Conservation (phyloP, 2,888 invertebrate genomes). For the Pterostichus niger region DNA sequence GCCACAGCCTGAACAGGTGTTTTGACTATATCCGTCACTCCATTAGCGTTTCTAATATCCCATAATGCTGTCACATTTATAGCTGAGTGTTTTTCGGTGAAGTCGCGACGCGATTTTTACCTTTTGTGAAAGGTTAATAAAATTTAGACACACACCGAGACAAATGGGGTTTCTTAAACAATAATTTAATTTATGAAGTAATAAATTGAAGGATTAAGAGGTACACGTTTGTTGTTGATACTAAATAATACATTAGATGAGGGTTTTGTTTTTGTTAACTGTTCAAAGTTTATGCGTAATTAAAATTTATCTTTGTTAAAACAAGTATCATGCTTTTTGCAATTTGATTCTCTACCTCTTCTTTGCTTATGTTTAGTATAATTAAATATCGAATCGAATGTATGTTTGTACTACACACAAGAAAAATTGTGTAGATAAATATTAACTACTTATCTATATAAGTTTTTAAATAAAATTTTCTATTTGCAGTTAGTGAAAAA, state of each 20-base stretch:
- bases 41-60: conserved; percentile 66
- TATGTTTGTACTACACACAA: too few relatives aligned
- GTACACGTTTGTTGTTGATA: conserved; percentile 24
- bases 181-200: conserved; percentile 50
- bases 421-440: too few relatives aligned
- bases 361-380: too few relatives aligned
- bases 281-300: too few relatives aligned
- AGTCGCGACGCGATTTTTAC: conserved; percentile 43
- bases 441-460: too few relatives aligned
- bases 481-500: too few relatives aligned
- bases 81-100: conserved; percentile 57
- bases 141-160: conserved; percentile 44
- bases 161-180: conserved; percentile 41
- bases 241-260: conserved; percentile 28
- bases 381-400: too few relatives aligned
- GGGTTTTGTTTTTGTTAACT: neutral
- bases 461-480: too few relatives aligned
- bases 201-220: conserved; percentile 49
- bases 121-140: conserved; percentile 47
- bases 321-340: too few relatives aligned
- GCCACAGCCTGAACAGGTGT: conserved; percentile 67
- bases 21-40: conserved; percentile 68
- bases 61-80: conserved; percentile 67
- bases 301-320: too few relatives aligned
- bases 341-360: too few relatives aligned